Base-by-base conservation (phyloP, 2,888 invertebrate genomes). In the Hirtodrosophila confusa region DNA sequence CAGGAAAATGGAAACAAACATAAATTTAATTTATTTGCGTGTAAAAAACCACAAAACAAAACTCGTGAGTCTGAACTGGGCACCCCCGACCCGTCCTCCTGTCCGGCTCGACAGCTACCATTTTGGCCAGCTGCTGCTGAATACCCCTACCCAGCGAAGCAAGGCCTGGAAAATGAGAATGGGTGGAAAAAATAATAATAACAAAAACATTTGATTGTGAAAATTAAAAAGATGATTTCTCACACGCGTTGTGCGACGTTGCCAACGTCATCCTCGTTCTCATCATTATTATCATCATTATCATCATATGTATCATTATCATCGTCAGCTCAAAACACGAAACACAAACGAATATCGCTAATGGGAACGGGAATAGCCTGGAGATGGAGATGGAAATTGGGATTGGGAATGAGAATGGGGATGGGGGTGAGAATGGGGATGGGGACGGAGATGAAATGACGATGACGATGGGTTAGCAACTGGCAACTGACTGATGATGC, bases 1-100 rank as follows among this genome's bases (percentile, higher is more conserved):
- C 65, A 47, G 39, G 76, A 55, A 64, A 84, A 74, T 77, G 85
- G 70, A 69, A 79, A 72, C 80, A 77, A 86, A 77, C 86, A 84
- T 75, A 75, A 84, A 86, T 86, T 69, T 80, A 88, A 84, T 84
- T 88, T 88, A 88, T 84, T 84, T 86, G 84, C 88, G 87, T 86
- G 78, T 84, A 84, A 88, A 88, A 88, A 88, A 84, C 88, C 88
- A 75, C 88, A 88, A 77, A 65, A 65, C 69, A 80, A 78, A 86
- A 75, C 78, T 61, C 74, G 44, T 53, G 57, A 66, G 55, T 61
- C 50, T 48, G 60, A 17, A 37, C 12, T 44, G 45, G 27, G 23
- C 45, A 23, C 29, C 40, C 41, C 40, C 33, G 23, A 7, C 10
- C 33, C 36, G 23, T 11, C 11, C 3, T 31, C 12, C 5, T 24